phyloP scores from a whole-genome alignment of 2,113 vertebrate species.

The Ptyas mucosa region DNA sequence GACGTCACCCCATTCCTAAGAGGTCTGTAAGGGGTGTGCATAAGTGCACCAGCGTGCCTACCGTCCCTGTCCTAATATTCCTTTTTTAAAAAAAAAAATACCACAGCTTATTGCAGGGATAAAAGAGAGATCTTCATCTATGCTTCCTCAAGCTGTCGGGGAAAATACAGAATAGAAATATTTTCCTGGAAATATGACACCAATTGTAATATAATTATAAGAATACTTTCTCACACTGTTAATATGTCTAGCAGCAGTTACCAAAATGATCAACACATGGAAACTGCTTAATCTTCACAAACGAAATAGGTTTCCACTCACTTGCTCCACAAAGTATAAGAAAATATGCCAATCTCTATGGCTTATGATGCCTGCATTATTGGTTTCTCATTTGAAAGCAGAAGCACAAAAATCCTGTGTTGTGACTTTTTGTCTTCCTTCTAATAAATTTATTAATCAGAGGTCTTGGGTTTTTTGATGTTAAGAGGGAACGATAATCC shows the following conservation, averaged over 20 bases:
- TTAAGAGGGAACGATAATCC: not conserved
- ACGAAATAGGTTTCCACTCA: not conserved
- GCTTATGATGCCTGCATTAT: not conserved
- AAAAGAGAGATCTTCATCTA: not conserved
- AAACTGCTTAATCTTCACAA: not conserved
- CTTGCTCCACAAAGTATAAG: not conserved
- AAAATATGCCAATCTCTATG: not conserved
- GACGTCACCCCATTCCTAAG: too few relatives aligned
- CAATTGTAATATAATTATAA: not conserved
- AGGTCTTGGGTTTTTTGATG: not conserved
- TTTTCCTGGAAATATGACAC: conserved; percentile 45
- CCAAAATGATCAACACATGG: not conserved
- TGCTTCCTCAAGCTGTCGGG: not conserved
- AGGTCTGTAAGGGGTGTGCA: too few relatives aligned
- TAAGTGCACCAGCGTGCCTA: too few relatives aligned
- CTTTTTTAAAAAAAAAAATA: too few relatives aligned
- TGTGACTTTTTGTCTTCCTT: not conserved
- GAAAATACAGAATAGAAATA: not conserved
- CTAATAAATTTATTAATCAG: not conserved
- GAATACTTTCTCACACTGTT: not conserved
- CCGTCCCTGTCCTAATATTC: too few relatives aligned
- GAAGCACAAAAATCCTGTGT: not conserved
- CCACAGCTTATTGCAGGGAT: not conserved
- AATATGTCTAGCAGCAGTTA: not conserved
- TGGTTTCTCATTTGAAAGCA: not conserved